Percentiles rank a stretch among this genome's conserved stretches.
Evolutionary conservation across 2,888 invertebrate species (phyloP).

Genomic region (Limenitis arthemis): DNA sequence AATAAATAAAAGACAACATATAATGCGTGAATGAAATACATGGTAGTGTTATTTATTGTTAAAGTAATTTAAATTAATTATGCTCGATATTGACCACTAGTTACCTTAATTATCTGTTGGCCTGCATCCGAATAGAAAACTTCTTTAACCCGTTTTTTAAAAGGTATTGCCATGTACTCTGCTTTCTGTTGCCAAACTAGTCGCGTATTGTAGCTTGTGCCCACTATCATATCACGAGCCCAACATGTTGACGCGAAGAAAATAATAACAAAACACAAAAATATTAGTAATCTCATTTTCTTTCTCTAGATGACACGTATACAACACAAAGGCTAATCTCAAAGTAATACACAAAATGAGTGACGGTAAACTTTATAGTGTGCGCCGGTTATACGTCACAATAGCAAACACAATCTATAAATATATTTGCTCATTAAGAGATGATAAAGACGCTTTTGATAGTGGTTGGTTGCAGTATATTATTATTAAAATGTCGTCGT

Average conservation of each 20-base stretch:
- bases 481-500: conserved; percentile 11
- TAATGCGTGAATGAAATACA: too few relatives aligned
- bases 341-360: conserved; percentile 5
- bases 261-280: conserved; percentile 33
- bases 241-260: conserved; percentile 34
- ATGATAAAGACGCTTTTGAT: conserved; percentile 18
- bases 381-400: conserved; percentile 5
- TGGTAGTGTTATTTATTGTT: too few relatives aligned
- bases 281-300: conserved; percentile 38
- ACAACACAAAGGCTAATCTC: background rate
- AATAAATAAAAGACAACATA: too few relatives aligned
- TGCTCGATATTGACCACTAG: conserved; percentile 3
- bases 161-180: conserved; percentile 45
- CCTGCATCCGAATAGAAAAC: conserved; percentile 45
- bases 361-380: conserved; percentile 1
- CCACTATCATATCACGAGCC: conserved; percentile 43
- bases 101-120: conserved; percentile 42
- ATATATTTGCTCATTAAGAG: conserved; percentile 12
- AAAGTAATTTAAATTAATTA: too few relatives aligned
- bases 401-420: conserved; percentile 5
- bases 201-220: conserved; percentile 40
- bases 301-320: background rate
- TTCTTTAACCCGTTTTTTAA: conserved; percentile 51
- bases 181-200: conserved; percentile 45
- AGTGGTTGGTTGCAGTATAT: conserved; percentile 1